Evolutionary conservation across 64 coral and sea anemone species (phyloP), one percentile per base, ranked within the genome.

Genomic region (Orbicella faveolata): DNA sequence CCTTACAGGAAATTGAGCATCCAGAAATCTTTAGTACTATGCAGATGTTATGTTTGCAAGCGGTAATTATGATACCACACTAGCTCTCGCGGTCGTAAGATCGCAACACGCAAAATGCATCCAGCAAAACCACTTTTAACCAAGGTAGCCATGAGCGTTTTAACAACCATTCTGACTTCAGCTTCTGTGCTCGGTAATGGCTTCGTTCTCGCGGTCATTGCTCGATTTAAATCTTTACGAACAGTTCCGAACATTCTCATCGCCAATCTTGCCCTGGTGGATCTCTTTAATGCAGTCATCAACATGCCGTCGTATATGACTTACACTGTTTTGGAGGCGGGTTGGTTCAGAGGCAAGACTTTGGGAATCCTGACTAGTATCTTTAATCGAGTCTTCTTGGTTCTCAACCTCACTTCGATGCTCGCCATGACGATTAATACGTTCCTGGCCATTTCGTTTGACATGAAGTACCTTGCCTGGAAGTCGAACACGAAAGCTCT

Each of bases 331-430:
- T 82, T 33, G 3, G 25, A 82, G 8, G 26, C 34, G 0, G 18
- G 61, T 63, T 82, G 55, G 61, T 82, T 36, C 33, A 64, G 61
- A 36, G 79, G 79, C 6, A 34, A 35, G 33, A 36, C 1, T 81
- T 12, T 64, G 55, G 59, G 59, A 3, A 63, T 82, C 34, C 17
- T 82, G 2, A 64, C 3, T 30, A 82, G 55, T 26, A 63, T 34
- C 34, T 37, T 82, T 33, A 34, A 82, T 26, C 79, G 79, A 9
- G 4, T 82, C 11, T 82, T 64, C 19, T 1, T 18, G 12, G 11
- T 82, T 3, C 61, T 82, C 14, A 82, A 82, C 12, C 79, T 82
- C 35, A 61, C 61, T 14, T 82, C 79, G 7, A 82, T 82, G 79
- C 59, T 82, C 14, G 57, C 61, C 17, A 63, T 82, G 61, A 35